These are phyloP conservation scores for Ophion obscuratus DNA, from an alignment of 2,888 invertebrate genomes.

Conservation along the genomic window DNA sequence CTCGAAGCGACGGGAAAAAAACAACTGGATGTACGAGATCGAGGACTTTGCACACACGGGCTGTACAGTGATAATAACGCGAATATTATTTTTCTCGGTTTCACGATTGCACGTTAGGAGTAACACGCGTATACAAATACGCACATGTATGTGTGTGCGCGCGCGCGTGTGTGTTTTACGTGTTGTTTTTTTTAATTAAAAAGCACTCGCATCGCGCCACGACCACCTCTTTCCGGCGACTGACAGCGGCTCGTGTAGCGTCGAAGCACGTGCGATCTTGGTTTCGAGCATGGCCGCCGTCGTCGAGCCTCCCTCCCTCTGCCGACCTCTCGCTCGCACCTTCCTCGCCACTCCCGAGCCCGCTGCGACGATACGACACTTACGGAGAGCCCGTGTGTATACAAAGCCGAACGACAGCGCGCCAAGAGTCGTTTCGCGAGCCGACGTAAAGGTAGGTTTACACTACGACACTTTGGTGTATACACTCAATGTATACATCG, in stretches of 20 bases:
- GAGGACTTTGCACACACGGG: constrained; percentile 12
- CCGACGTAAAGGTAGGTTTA: too few relatives aligned
- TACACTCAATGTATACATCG: too few relatives aligned
- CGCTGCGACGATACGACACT: constrained; percentile 44
- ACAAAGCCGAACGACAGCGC: background rate
- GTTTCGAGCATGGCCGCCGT: constrained; percentile 73
- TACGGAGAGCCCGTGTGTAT: background rate
- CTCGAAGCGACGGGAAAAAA: background rate
- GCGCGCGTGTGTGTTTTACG: background rate
- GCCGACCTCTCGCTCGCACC: constrained; percentile 20
- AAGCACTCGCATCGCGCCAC: constrained; percentile 68
- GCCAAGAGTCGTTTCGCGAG: constrained; percentile 15
- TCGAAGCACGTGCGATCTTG: constrained; percentile 73
- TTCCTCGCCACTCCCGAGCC: constrained; percentile 17
- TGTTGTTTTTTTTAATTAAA: constrained; percentile 65
- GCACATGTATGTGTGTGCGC: background rate
- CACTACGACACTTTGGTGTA: too few relatives aligned
- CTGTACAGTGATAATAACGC: constrained; percentile 2
- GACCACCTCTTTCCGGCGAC: constrained; percentile 69
- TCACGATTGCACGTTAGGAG: background rate
- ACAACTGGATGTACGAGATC: constrained; percentile 8
- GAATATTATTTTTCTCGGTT: background rate
- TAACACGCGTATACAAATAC: background rate
- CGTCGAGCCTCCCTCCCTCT: constrained; percentile 53
- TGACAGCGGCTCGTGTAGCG: constrained; percentile 69